A percentile compares a stretch with the other conserved stretches of the same genome.
These are phyloP conservation scores for Clivina fossor DNA, from an alignment of 2,888 invertebrate species.

Conservation along the genomic window DNA sequence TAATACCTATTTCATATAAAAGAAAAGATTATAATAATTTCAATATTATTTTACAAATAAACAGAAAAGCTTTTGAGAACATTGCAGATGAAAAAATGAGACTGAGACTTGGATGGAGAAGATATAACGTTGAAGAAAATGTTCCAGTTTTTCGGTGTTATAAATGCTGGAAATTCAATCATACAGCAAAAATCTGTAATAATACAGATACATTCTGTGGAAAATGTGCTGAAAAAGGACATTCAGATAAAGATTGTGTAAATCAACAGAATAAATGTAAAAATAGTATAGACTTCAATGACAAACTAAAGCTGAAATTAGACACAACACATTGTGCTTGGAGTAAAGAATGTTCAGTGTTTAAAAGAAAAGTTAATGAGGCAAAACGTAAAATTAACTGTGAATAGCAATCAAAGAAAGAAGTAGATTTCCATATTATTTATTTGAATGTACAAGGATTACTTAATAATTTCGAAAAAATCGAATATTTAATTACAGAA, in stretches of 20 bases:
- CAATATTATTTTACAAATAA: background rate
- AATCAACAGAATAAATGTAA: too few species aligned
- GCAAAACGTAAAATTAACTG: too few species aligned
- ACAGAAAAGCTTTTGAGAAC: too few species aligned
- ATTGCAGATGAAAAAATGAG: too few species aligned
- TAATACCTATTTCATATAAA: background rate
- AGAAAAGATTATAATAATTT: background rate
- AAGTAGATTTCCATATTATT: too few species aligned
- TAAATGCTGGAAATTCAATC: conserved; percentile 10
- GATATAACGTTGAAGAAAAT: conserved; percentile 8
- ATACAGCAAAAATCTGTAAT: background rate
- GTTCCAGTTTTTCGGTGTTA: background rate
- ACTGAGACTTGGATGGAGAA: too few species aligned
- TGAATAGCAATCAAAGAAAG: too few species aligned
- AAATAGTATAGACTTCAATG: too few species aligned
- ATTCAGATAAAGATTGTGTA: background rate
- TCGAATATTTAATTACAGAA: too few species aligned
- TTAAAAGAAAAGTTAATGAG: background rate
- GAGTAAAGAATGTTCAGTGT: background rate
- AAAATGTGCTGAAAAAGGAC: background rate
- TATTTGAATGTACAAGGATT: too few species aligned
- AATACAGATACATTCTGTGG: conserved; percentile 3
- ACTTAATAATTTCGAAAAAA: too few species aligned
- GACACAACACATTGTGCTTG: background rate
- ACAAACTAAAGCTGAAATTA: background rate